Evolutionary conservation across 2,113 vertebrate species (phyloP).

Genomic region (Myrmecobius fasciatus): DNA sequence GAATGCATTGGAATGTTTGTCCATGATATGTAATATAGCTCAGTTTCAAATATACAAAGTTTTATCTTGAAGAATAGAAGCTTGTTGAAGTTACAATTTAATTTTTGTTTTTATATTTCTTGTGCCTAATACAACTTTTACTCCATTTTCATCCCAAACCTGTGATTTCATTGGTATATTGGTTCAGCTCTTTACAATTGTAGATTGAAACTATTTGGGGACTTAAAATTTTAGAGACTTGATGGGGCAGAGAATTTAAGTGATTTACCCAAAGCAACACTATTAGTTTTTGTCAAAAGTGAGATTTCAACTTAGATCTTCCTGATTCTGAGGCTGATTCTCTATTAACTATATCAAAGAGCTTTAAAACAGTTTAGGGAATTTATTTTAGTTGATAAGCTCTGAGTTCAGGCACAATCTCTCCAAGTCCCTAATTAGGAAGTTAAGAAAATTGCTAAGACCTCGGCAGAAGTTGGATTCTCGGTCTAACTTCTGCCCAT

Average conservation of each 20-base stretch:
- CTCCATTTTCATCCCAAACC: not conserved
- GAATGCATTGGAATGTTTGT: not conserved
- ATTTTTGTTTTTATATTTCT: not conserved
- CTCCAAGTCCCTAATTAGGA: not conserved
- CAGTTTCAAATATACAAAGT: not conserved
- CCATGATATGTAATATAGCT: not conserved
- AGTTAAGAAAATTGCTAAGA: not conserved
- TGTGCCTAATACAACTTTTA: not conserved
- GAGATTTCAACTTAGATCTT: not conserved
- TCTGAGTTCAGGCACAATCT: not conserved
- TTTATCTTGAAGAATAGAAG: not conserved
- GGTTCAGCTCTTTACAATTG: not conserved
- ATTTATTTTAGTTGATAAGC: not conserved
- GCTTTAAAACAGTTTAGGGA: not conserved
- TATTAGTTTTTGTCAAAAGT: not conserved
- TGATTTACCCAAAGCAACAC: not conserved
- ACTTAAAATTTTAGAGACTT: not conserved
- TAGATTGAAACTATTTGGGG: not conserved
- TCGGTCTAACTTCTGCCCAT: not conserved
- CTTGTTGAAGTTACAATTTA: not conserved
- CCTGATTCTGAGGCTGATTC: not conserved
- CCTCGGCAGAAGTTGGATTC: not conserved
- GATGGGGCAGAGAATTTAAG: not conserved
- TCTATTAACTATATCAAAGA: not conserved
- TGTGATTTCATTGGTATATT: not conserved